phyloP scores from a whole-genome alignment of 2,797 vertebrate genomes.

The Diglossa cyanea region DNA sequence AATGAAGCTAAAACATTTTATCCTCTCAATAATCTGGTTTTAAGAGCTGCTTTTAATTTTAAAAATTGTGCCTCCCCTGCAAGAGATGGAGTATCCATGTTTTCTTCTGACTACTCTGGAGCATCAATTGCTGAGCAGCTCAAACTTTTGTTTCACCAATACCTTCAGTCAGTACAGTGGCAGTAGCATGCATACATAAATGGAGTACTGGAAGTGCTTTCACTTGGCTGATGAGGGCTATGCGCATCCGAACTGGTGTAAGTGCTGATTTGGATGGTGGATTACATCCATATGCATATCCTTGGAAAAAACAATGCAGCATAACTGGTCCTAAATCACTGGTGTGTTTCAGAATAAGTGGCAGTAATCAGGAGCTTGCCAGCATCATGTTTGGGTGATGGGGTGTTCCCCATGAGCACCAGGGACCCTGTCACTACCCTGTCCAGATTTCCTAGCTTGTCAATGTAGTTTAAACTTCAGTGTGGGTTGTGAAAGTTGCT shows the following conservation, averaged over 20 bases:
- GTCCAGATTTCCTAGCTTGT: not conserved
- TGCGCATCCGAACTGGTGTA: not conserved
- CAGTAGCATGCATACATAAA: not conserved
- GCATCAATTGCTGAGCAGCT: not conserved
- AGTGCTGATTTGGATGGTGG: not conserved
- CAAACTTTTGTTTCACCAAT: not conserved
- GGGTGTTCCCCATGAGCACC: not conserved
- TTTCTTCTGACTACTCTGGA: not conserved
- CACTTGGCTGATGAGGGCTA: not conserved
- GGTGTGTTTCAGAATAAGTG: not conserved
- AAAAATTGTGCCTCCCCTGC: not conserved
- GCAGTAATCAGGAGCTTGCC: not conserved
- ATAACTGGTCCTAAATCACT: slow-evolving; percentile 4
- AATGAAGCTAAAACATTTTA: not conserved
- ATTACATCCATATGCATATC: not conserved
- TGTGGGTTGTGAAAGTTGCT: not conserved
- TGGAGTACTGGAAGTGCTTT: not conserved
- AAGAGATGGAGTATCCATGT: not conserved
- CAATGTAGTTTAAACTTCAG: not conserved
- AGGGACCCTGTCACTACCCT: accelerated
- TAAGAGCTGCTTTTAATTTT: not conserved
- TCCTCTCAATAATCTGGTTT: not conserved
- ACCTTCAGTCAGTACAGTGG: not conserved
- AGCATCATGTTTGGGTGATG: not conserved
- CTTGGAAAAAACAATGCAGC: not conserved